Evolutionary conservation across 1,140 invertebrate species (phyloP).

Genomic region (Procambarus clarkii): DNA sequence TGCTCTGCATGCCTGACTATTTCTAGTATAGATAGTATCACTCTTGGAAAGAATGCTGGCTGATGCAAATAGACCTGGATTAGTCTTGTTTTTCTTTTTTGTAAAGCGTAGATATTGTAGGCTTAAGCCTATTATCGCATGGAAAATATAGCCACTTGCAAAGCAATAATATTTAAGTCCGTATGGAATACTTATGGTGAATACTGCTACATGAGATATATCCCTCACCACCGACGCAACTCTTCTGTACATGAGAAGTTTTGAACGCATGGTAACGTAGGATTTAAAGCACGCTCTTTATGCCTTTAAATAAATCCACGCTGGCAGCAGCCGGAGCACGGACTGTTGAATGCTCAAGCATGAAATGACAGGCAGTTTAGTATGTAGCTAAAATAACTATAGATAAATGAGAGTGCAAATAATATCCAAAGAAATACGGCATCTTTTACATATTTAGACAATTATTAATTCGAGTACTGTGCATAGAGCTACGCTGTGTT

Average conservation of each 20-base stretch:
- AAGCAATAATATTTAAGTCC: not conserved
- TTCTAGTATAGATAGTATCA: constrained; percentile 47
- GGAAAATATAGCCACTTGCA: not conserved
- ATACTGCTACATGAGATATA: not conserved
- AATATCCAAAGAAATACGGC: not conserved
- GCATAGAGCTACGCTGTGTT: too few relatives aligned
- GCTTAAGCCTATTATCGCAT: not conserved
- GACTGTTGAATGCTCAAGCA: constrained; percentile 5
- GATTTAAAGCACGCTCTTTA: not conserved
- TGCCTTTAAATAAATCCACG: not conserved
- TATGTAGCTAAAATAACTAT: not conserved
- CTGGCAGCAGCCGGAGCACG: not conserved
- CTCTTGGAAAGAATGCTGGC: constrained; percentile 42
- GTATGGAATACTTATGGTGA: not conserved
- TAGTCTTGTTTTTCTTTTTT: not conserved
- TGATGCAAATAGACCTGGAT: constrained; percentile 9
- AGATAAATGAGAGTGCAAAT: not conserved
- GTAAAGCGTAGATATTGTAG: not conserved
- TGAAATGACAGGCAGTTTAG: not conserved
- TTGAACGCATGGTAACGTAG: constrained; percentile 3
- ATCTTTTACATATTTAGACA: not conserved
- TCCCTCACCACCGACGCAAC: not conserved
- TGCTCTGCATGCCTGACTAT: constrained; percentile 58
- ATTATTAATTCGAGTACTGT: not conserved
- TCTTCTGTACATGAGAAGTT: not conserved